Evolutionary conservation across 2,113 vertebrate genomes (phyloP).

Genomic region (Bagarius yarrelli): DNA sequence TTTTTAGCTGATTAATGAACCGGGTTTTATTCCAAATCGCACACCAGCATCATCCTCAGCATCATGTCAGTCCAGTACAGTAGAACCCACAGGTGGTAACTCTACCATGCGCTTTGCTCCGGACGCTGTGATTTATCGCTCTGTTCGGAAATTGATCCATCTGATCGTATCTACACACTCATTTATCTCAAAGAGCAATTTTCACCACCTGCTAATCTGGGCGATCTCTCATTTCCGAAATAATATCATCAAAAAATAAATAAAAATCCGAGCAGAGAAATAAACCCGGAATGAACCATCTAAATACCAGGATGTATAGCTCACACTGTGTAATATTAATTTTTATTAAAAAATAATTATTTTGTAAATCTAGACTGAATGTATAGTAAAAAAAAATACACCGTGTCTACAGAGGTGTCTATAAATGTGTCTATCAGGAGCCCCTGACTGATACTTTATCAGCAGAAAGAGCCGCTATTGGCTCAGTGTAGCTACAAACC

Average conservation of each 20-base stretch:
- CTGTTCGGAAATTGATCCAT: slow-evolving; percentile 11
- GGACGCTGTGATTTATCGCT: not conserved
- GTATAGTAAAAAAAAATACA: not conserved
- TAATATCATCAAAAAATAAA: not conserved
- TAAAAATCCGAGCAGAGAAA: not conserved
- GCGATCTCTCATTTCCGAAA: slow-evolving; percentile 10
- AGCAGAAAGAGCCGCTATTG: not conserved
- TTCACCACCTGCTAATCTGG: slow-evolving; percentile 1
- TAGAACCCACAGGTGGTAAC: not conserved
- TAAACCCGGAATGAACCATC: not conserved
- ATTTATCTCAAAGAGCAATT: not conserved
- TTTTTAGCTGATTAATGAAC: slow-evolving; percentile 12
- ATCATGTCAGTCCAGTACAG: not conserved
- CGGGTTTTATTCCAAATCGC: not conserved
- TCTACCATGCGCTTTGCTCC: not conserved
- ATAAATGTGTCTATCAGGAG: too few relatives aligned
- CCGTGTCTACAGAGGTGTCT: too few relatives aligned
- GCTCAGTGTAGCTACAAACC: not conserved
- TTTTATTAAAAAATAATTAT: too few relatives aligned
- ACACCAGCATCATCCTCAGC: not conserved
- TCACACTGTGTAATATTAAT: not conserved
- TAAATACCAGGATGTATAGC: not conserved
- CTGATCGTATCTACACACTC: not conserved
- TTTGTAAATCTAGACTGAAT: too few relatives aligned
- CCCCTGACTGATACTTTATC: not conserved